Evolutionary conservation across 2,888 invertebrate species (phyloP).

Genomic region (Crocallis elinguaria): DNA sequence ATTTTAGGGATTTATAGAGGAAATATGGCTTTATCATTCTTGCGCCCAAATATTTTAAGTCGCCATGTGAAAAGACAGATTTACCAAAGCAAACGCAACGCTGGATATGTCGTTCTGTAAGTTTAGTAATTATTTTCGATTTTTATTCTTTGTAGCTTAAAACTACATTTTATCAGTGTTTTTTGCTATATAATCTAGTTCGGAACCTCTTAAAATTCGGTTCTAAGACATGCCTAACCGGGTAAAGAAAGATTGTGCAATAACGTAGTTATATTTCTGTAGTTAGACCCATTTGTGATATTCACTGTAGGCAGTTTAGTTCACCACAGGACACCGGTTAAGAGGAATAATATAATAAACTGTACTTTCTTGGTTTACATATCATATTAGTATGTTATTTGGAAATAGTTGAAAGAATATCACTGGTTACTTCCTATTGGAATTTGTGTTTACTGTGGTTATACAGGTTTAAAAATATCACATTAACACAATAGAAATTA

Average conservation of each 20-base stretch:
- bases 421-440: too few species aligned
- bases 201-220: background rate
- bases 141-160: background rate
- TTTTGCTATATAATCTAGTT: background rate
- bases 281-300: background rate
- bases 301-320: too few species aligned
- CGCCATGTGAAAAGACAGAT: constrained; percentile 70
- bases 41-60: constrained; percentile 67
- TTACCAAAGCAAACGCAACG: constrained; percentile 83
- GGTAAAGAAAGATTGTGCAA: background rate
- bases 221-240: background rate
- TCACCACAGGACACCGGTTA: too few species aligned
- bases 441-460: too few species aligned
- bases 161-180: background rate
- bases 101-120: constrained; percentile 90
- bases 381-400: too few species aligned
- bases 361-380: too few species aligned
- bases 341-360: too few species aligned
- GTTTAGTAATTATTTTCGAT: constrained; percentile 53
- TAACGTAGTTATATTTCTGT: background rate
- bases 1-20: constrained; percentile 3
- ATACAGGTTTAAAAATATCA: too few species aligned
- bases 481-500: too few species aligned
- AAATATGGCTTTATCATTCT: constrained; percentile 74
- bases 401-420: too few species aligned